These are phyloP conservation scores for Gymnosoma rotundatum DNA, from an alignment of 2,888 invertebrate genomes.

Conservation along the genomic window DNA sequence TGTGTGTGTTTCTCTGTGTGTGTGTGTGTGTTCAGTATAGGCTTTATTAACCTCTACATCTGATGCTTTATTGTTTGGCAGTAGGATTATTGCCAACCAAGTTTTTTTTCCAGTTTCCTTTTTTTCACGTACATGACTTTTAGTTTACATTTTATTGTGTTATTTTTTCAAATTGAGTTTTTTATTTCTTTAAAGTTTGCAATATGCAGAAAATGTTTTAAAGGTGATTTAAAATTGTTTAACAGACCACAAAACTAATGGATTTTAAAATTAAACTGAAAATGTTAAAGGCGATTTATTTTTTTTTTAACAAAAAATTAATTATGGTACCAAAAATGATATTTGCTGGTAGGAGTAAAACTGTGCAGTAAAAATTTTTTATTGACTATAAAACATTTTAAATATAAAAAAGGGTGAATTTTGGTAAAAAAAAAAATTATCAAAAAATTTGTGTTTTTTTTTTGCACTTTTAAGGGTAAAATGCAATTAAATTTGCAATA, in stretches of 20 bases:
- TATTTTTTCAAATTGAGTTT: conserved; percentile 1
- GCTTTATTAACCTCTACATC: conserved; percentile 52
- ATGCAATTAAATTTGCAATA: no score
- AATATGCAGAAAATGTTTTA: not conserved
- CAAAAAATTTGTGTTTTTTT: no score
- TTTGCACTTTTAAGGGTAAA: no score
- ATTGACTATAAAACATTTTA: no score
- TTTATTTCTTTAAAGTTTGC: not conserved
- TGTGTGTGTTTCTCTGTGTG: conserved; percentile 34
- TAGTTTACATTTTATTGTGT: conserved; percentile 12
- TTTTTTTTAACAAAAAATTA: no score
- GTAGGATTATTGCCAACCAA: conserved; percentile 29
- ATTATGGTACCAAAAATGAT: no score
- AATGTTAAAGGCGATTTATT: not conserved
- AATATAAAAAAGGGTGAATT: no score
- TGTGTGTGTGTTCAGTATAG: conserved; percentile 2
- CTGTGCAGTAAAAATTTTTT: no score
- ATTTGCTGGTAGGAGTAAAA: no score
- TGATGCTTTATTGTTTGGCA: conserved; percentile 57
- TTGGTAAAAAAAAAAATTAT: no score
- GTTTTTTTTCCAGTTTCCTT: conserved; percentile 15
- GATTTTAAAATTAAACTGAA: not conserved
- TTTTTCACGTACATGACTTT: conserved; percentile 9
- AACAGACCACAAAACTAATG: not conserved
- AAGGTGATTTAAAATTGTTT: not conserved